phyloP scores from a whole-genome alignment of 2,113 vertebrate genomes.

The Pseudonaja textilis region DNA sequence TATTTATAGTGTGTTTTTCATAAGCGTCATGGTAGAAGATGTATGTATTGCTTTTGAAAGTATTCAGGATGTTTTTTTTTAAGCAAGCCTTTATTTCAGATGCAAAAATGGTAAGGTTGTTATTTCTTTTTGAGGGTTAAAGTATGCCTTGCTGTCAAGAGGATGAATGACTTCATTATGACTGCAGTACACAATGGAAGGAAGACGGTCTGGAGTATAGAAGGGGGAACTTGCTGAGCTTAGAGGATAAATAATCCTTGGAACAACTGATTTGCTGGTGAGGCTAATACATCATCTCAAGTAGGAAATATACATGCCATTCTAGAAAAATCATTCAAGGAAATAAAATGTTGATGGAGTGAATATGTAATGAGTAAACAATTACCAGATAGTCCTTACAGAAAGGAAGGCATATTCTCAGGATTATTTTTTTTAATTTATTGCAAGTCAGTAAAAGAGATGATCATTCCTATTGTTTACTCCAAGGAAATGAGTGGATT shows the following conservation, averaged over 20 bases:
- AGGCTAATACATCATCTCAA: constrained; percentile 64
- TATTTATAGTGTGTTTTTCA: neutral
- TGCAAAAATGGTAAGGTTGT: constrained; percentile 31
- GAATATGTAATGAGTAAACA: constrained; percentile 19
- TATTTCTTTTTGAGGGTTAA: constrained; percentile 55
- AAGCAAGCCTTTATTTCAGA: neutral
- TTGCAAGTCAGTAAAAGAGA: neutral
- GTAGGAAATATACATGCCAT: constrained; percentile 47
- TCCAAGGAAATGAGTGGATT: constrained; percentile 39
- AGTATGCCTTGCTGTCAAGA: constrained; percentile 55
- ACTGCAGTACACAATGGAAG: constrained; percentile 61
- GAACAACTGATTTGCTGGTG: constrained; percentile 71
- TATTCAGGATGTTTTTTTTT: neutral
- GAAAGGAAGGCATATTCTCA: neutral
- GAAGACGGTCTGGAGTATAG: constrained; percentile 47
- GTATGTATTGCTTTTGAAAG: neutral
- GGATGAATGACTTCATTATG: constrained; percentile 69
- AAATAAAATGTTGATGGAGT: constrained; percentile 47
- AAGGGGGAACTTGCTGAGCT: constrained; percentile 63
- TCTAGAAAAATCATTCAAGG: constrained; percentile 40
- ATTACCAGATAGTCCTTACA: constrained; percentile 44
- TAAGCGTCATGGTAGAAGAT: neutral
- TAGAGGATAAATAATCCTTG: constrained; percentile 58
- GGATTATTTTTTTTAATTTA: neutral
- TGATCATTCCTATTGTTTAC: constrained; percentile 7